Percentiles rank a stretch among this genome's conserved stretches.
Evolutionary conservation across 2,797 vertebrate species (phyloP).

Genomic region (Lutra lutra): DNA sequence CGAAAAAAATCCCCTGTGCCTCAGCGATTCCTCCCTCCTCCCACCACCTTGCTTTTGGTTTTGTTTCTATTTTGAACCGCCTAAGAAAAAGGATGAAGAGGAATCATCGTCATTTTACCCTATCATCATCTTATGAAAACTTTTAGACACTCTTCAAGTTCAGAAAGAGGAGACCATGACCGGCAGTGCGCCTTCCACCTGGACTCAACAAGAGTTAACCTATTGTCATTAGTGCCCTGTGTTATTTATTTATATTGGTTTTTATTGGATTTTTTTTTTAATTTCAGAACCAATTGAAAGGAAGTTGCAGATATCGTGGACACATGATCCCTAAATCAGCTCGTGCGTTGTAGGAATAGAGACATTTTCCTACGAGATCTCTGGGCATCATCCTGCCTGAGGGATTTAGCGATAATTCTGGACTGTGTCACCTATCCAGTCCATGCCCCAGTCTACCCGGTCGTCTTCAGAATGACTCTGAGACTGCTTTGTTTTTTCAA

Average conservation of each 20-base stretch:
- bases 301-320: neutral
- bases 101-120: neutral
- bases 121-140: neutral
- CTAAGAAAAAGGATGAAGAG: neutral
- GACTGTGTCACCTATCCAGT: neutral
- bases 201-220: neutral
- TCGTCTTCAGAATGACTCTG: neutral
- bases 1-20: neutral
- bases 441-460: neutral
- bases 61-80: conserved; percentile 6
- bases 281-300: neutral
- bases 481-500: neutral
- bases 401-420: neutral
- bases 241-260: neutral
- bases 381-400: neutral
- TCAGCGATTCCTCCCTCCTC: neutral
- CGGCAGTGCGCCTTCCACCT: neutral
- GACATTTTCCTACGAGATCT: too few species aligned
- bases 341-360: neutral
- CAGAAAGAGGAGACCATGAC: neutral
- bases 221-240: neutral
- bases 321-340: neutral
- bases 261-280: neutral
- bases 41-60: neutral
- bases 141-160: neutral